phyloP scores from a whole-genome alignment of 2,888 invertebrate species.

The Eutolmus rufibarbis region DNA sequence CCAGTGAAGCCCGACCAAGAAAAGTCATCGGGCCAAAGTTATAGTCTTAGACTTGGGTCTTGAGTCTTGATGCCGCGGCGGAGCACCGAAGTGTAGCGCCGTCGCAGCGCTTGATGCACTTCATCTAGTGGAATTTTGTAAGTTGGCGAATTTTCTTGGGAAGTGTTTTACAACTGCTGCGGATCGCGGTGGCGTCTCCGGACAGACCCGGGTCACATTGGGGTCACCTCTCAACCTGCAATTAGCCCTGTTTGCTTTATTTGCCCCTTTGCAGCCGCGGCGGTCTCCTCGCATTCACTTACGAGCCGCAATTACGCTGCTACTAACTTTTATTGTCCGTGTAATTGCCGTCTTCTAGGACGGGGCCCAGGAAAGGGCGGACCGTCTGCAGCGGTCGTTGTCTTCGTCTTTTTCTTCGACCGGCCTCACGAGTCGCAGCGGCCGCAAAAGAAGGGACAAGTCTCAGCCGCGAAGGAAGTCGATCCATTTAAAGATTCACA shows the following conservation, averaged over 20 bases:
- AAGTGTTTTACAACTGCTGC: not conserved
- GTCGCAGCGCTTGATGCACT: slow-evolving; percentile 6
- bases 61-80: not conserved
- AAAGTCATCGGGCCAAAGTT: slow-evolving; percentile 1
- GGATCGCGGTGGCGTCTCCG: not conserved
- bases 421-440: not conserved
- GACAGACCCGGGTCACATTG: not conserved
- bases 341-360: slow-evolving; percentile 4
- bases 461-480: not conserved
- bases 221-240: not conserved
- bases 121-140: not conserved
- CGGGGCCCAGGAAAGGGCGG: not conserved
- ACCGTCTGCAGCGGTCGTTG: not conserved
- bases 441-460: not conserved
- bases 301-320: not conserved
- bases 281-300: not conserved
- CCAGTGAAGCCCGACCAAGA: slow-evolving; percentile 19
- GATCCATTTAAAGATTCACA: not conserved
- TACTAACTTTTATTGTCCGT: slow-evolving; percentile 13
- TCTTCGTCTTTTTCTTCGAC: not conserved
- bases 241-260: not conserved
- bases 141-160: not conserved
- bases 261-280: not conserved
- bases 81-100: not conserved
- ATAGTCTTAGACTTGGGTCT: not conserved